A percentile compares a stretch with the other conserved stretches of the same genome.
phyloP scores from a whole-genome alignment of 2,888 invertebrate genomes.

The Lithodes maja region DNA sequence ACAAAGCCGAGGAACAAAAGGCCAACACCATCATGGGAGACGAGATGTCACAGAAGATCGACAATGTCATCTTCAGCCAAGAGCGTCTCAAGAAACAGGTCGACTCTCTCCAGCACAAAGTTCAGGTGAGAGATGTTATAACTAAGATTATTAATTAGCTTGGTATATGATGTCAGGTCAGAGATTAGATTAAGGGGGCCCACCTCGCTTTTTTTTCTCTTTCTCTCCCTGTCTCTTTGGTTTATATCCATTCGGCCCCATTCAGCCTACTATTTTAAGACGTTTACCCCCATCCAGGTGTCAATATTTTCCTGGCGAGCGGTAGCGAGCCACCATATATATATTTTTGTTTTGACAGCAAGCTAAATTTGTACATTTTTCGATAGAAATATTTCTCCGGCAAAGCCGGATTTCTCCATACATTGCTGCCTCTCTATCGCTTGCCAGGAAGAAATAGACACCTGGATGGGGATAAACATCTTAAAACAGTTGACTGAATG shows the following conservation, averaged over 20 bases:
- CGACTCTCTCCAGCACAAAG: slow-evolving; percentile 70
- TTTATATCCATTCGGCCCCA: not conserved
- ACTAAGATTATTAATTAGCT: not conserved
- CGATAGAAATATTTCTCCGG: too few relatives aligned
- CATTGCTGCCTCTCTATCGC: too few relatives aligned
- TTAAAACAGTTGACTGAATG: too few relatives aligned
- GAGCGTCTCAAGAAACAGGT: slow-evolving; percentile 71
- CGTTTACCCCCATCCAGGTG: too few relatives aligned
- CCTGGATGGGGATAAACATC: too few relatives aligned
- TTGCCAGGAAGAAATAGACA: too few relatives aligned
- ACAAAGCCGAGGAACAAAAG: slow-evolving; percentile 63
- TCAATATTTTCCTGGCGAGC: too few relatives aligned
- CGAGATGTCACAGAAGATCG: slow-evolving; percentile 71
- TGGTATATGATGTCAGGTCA: not conserved
- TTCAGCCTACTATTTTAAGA: too few relatives aligned
- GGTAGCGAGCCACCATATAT: too few relatives aligned
- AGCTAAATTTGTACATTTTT: too few relatives aligned
- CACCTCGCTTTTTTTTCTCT: not conserved
- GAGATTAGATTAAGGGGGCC: not conserved
- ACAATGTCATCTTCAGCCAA: slow-evolving; percentile 71
- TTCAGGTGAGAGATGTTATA: slow-evolving; percentile 55
- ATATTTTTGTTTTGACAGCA: too few relatives aligned
- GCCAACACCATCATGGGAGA: slow-evolving; percentile 70
- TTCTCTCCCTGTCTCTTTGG: not conserved
- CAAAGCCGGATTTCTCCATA: too few relatives aligned